phyloP scores from a whole-genome alignment of 2,113 vertebrate genomes.

The Dryoscopus gambensis region DNA sequence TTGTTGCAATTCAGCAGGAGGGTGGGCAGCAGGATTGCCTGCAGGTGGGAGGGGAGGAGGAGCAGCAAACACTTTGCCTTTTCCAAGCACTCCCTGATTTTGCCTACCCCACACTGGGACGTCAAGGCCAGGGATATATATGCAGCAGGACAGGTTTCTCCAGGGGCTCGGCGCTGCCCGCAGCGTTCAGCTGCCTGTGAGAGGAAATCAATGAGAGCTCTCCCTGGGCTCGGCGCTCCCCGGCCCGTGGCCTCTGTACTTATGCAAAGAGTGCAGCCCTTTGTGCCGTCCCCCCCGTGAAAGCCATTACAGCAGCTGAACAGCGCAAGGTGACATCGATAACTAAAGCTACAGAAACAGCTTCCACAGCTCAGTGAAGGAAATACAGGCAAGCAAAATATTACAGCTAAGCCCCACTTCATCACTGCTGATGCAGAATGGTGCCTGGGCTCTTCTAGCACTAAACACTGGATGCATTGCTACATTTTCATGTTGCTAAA shows the following conservation, averaged over 20 bases:
- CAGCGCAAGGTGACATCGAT: neutral
- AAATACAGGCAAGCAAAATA: neutral
- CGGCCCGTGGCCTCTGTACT: fast-evolving
- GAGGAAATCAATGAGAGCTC: neutral
- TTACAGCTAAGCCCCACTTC: neutral
- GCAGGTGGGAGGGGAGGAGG: neutral
- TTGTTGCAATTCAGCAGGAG: neutral
- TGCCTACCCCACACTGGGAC: neutral
- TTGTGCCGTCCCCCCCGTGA: neutral
- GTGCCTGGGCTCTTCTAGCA: neutral
- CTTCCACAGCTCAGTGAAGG: neutral
- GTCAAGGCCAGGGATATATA: neutral
- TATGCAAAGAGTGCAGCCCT: neutral
- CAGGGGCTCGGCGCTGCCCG: neutral
- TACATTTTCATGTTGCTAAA: neutral
- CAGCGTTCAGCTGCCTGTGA: neutral
- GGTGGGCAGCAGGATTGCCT: neutral
- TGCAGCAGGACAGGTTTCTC: neutral
- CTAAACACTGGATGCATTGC: neutral
- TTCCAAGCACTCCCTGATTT: neutral
- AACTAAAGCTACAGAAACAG: neutral
- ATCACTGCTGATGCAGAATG: neutral
- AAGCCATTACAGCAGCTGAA: neutral
- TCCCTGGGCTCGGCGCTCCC: neutral
- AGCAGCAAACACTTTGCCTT: neutral